phyloP scores from a whole-genome alignment of 2,888 invertebrate genomes.

The Eupsilia transversa region DNA sequence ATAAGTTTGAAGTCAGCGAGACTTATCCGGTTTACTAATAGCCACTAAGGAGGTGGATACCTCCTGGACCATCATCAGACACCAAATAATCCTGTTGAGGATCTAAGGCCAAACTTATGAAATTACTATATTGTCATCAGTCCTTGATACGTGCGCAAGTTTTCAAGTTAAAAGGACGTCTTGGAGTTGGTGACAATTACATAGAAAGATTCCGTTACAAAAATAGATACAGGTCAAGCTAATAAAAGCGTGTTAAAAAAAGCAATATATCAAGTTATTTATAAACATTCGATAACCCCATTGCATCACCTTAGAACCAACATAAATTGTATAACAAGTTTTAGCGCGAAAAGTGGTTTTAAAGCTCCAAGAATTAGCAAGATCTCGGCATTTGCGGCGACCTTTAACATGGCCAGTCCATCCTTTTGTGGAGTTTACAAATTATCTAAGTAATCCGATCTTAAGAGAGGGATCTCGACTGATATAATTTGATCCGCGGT shows the following conservation, averaged over 20 bases:
- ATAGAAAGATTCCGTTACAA: too few species aligned
- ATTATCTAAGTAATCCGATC: constrained; percentile 47
- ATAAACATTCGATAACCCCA: constrained; percentile 26
- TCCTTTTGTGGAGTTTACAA: constrained; percentile 39
- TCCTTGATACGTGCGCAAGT: too few species aligned
- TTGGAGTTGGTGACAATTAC: too few species aligned
- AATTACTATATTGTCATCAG: too few species aligned
- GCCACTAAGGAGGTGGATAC: too few species aligned
- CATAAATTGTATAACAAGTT: constrained; percentile 40
- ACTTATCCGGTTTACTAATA: too few species aligned
- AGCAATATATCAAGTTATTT: constrained; percentile 20
- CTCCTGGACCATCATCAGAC: too few species aligned
- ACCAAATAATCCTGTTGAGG: too few species aligned
- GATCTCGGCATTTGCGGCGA: constrained; percentile 49
- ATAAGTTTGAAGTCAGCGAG: too few species aligned
- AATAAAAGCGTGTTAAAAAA: background rate
- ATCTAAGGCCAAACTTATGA: too few species aligned
- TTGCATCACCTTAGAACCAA: constrained; percentile 45
- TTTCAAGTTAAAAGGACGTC: too few species aligned
- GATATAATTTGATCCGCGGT: constrained; percentile 34
- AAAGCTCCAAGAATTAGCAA: constrained; percentile 46
- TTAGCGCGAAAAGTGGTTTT: constrained; percentile 37
- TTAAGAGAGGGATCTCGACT: constrained; percentile 26
- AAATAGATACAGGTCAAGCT: too few species aligned
- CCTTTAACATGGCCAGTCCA: constrained; percentile 33